phyloP scores from a whole-genome alignment of 92 coral and sea anemone species.

The Paramuricea clavata region DNA sequence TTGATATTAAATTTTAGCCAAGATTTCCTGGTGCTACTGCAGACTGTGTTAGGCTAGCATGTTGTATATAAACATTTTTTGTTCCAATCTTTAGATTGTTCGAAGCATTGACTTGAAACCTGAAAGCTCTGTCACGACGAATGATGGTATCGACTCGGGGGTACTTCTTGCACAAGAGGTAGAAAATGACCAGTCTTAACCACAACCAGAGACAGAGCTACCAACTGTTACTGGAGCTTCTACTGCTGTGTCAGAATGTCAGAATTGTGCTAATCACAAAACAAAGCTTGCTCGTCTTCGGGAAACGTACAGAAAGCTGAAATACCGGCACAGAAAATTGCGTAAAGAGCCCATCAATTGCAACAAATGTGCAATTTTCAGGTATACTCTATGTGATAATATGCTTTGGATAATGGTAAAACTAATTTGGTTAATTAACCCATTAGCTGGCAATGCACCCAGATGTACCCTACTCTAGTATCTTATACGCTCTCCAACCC shows the following conservation, averaged over 20 bases:
- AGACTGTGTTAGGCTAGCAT: background rate
- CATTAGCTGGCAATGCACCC: too few relatives aligned
- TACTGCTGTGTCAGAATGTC: slow-evolving; percentile 4
- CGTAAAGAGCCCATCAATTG: background rate
- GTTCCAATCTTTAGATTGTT: slow-evolving; percentile 37
- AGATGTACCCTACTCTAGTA: background rate
- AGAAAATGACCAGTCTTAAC: slow-evolving; percentile 3
- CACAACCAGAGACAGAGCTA: slow-evolving; percentile 32
- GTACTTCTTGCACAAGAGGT: slow-evolving; percentile 24
- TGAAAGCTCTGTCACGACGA: background rate
- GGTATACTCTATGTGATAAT: background rate
- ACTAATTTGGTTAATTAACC: too few relatives aligned
- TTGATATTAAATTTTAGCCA: background rate
- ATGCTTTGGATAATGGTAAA: too few relatives aligned
- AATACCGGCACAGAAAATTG: background rate
- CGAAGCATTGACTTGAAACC: slow-evolving; percentile 25
- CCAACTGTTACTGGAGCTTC: background rate
- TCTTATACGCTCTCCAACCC: background rate
- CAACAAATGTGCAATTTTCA: slow-evolving; percentile 15
- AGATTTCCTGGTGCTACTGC: background rate
- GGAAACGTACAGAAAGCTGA: slow-evolving; percentile 14
- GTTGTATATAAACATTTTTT: background rate
- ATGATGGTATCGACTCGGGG: slow-evolving; percentile 5
- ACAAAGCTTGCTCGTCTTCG: slow-evolving; percentile 15
- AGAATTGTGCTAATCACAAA: slow-evolving; percentile 19